Conservation (phyloP, 1,140 invertebrate species). For the Brachionus rotundiformis region DNA sequence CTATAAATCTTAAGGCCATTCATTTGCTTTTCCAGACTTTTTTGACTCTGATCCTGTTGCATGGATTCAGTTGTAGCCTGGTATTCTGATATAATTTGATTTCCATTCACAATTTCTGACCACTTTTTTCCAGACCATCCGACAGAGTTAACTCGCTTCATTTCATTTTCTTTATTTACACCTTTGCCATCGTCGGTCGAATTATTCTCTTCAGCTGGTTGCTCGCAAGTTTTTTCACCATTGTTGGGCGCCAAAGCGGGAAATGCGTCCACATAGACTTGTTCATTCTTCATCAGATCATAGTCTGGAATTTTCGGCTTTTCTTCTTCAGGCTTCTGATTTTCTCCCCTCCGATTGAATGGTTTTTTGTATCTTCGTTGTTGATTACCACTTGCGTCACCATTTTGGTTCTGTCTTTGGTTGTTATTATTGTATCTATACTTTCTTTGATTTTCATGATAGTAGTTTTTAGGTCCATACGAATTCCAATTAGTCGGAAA, state of each 20-base stretch:
- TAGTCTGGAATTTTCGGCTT: background rate
- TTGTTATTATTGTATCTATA: background rate
- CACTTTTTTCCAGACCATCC: conserved; percentile 15
- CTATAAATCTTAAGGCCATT: background rate
- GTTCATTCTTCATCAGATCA: conserved; percentile 17
- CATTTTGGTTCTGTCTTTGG: background rate
- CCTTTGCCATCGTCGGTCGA: background rate
- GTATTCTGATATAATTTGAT: background rate
- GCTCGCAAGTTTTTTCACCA: background rate
- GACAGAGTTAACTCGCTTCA: background rate
- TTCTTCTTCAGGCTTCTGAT: background rate
- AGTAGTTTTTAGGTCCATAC: background rate
- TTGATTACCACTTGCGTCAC: background rate
- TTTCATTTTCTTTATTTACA: background rate
- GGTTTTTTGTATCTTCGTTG: conserved; percentile 10
- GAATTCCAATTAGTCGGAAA: background rate
- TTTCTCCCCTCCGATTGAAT: background rate
- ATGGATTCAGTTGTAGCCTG: background rate
- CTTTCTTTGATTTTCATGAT: background rate
- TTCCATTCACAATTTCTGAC: conserved; percentile 26
- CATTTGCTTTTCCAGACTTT: background rate
- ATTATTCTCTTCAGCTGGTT: background rate
- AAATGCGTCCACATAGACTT: conserved; percentile 12
- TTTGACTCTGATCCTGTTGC: background rate
- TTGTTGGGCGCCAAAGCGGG: background rate